Base-by-base conservation (phyloP, 2,113 vertebrate species). In the Redunca redunca region DNA sequence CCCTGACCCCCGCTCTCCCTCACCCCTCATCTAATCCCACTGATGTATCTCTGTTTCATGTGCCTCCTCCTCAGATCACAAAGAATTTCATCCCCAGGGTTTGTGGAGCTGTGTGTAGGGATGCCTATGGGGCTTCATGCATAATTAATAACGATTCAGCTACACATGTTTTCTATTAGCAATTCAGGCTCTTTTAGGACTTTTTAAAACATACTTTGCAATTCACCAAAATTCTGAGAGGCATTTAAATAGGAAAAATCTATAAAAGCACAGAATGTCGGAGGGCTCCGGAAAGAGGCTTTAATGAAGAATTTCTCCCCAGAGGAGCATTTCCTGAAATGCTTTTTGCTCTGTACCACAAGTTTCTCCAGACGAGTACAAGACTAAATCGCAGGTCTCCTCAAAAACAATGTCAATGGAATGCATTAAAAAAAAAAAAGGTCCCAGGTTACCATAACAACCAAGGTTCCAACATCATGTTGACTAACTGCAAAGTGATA, bases 381-480 rank as follows among this genome's bases (percentile, higher is more conserved):
- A 97, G 84, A 97, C 90, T 67, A 95, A 97, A 98, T 95, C 16
- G 36, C 74, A 90, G 84, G 94, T 93, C 85, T 96, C 6, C 87
- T 95, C 5, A 1, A 52, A 97, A 96, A 95, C 90, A 40, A 82
- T 62, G 97, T 97, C 96, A 93, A 82, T 91, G 98, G 90, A 33
- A 97, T 95, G 91, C 43, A 90, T 84, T 94, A 40, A 40, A 40
- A 5, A 30, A 88, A 57, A 94, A 98, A 89, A 77, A 0, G 48
- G 86, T 36, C 93, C 97, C 16, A 81, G 46, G 99, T 99, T 99
- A 98, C 99, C 98, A 99, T 99, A 98, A 97, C 99, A 98, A 99
- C 98, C 93, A 95, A 98, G 98, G 98, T 98, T 98, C 94, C 90
- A 97, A 96, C 89, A 86, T 62, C 81, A 36, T 90, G 98, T 96